These are phyloP conservation scores for Thaumatotibia leucotreta DNA, from an alignment of 1,140 invertebrate genomes.

Conservation along the genomic window DNA sequence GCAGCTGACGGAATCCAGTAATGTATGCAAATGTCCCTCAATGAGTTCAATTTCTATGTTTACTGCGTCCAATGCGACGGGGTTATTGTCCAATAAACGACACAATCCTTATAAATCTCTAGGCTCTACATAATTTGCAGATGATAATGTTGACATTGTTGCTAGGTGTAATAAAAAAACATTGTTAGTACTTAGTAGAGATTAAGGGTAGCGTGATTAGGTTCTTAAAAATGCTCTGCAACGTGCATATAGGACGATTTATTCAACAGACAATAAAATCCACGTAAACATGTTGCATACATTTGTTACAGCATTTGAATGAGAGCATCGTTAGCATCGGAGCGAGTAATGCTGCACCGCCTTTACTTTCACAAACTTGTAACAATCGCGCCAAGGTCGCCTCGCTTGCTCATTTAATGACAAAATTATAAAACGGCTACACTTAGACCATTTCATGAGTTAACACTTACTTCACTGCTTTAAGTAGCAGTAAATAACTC, in stretches of 20 bases:
- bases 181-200: background rate
- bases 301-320: slow-evolving; percentile 5
- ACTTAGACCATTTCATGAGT: background rate
- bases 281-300: background rate
- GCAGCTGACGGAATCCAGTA: background rate
- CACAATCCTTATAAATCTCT: background rate
- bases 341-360: background rate
- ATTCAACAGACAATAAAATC: background rate
- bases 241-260: background rate
- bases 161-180: no score
- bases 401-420: slow-evolving; percentile 8
- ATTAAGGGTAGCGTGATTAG: background rate
- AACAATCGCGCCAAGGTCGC: slow-evolving; percentile 6
- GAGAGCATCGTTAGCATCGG: slow-evolving; percentile 9
- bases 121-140: background rate
- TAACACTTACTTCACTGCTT: background rate
- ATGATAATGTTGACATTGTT: no score
- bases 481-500: background rate
- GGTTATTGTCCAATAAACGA: background rate
- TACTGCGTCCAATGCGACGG: background rate
- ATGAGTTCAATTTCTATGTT: background rate
- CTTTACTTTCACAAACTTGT: slow-evolving; percentile 11
- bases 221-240: background rate
- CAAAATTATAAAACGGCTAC: slow-evolving; percentile 1
- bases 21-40: background rate